Evolutionary conservation across 2,888 invertebrate genomes (phyloP).

Genomic region (Drosophila peninsularis): DNA sequence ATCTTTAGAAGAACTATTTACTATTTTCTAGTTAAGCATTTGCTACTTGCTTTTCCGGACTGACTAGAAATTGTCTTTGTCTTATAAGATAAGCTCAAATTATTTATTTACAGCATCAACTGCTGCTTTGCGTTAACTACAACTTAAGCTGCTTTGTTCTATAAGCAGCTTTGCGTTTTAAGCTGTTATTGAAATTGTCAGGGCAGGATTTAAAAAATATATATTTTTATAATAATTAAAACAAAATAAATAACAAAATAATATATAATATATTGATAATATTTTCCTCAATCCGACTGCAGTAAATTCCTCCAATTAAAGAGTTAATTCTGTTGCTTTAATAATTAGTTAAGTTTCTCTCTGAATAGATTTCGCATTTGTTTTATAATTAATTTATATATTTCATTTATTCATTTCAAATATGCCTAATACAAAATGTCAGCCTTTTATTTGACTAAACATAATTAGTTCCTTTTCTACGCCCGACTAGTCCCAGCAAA

Average conservation of each 20-base stretch:
- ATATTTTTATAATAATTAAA: too few relatives aligned
- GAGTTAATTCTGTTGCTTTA: too few relatives aligned
- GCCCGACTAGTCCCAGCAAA: background rate
- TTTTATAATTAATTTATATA: background rate
- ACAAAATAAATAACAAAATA: too few relatives aligned
- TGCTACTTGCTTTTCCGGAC: background rate
- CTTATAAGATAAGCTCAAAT: background rate
- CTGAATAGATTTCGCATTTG: too few relatives aligned
- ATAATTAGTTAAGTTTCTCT: too few relatives aligned
- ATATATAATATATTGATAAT: too few relatives aligned
- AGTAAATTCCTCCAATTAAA: too few relatives aligned
- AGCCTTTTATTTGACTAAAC: background rate
- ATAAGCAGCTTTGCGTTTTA: background rate
- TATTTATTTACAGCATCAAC: background rate
- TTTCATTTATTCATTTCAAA: background rate
- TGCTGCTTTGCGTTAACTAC: background rate
- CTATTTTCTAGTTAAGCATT: too few relatives aligned
- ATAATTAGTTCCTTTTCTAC: background rate
- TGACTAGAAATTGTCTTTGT: background rate
- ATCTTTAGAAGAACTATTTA: too few relatives aligned
- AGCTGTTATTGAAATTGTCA: background rate
- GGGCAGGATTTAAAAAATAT: too few relatives aligned
- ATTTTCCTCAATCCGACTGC: too few relatives aligned
- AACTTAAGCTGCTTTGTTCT: background rate
- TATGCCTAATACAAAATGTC: background rate